A percentile compares a stretch with the other conserved stretches of the same genome.
Conservation (phyloP, 2,797 vertebrate species). For the Lepus townsendii region DNA sequence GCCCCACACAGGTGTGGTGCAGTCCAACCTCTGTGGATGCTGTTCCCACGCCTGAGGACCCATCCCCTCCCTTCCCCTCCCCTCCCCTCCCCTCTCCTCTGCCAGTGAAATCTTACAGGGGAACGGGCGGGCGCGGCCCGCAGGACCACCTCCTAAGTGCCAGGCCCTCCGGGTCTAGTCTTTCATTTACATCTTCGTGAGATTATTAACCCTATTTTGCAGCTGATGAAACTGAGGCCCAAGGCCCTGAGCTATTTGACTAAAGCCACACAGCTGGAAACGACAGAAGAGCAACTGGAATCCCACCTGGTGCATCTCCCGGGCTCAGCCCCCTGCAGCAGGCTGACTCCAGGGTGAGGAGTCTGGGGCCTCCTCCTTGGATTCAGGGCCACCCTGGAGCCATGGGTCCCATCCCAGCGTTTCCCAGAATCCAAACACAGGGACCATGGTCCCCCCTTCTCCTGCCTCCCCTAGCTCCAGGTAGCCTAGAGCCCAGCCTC, state of each 20-base stretch:
- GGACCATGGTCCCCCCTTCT: not conserved
- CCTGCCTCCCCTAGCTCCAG: not conserved
- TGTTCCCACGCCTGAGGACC: not conserved
- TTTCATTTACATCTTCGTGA: constrained; percentile 8
- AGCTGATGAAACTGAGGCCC: not conserved
- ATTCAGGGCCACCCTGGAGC: not conserved
- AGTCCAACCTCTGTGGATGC: not conserved
- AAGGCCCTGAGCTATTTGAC: not conserved
- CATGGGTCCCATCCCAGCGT: not conserved
- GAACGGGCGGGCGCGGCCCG: not conserved
- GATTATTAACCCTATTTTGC: constrained; percentile 29
- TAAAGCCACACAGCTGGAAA: constrained; percentile 40
- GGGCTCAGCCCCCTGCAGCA: not conserved
- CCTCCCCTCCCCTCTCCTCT: not conserved
- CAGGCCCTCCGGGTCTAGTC: not conserved
- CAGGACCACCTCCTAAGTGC: not conserved
- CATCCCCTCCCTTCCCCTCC: not conserved
- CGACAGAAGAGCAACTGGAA: not conserved
- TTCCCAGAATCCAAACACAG: not conserved
- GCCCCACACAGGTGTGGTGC: not conserved
- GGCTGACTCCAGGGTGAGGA: not conserved
- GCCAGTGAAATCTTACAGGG: not conserved
- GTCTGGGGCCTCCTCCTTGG: not conserved
- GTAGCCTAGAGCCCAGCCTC: constrained; percentile 6
- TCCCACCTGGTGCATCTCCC: not conserved